Conservation (phyloP, 1,140 invertebrate species). For the Papilio polyxenes region DNA sequence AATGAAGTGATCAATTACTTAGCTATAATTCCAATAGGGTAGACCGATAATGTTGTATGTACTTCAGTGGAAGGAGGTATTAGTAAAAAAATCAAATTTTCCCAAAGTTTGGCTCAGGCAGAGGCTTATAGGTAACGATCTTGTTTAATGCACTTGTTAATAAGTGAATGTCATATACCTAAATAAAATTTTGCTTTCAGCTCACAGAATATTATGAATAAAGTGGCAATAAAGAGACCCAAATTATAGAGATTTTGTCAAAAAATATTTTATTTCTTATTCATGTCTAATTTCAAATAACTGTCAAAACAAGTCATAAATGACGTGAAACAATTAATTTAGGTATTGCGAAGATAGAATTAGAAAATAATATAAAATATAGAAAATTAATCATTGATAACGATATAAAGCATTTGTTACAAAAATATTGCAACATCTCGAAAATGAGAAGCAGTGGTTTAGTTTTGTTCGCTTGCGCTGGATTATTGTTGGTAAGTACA, state of each 20-base stretch:
- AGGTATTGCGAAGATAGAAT: constrained; percentile 1
- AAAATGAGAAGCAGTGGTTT: constrained; percentile 66
- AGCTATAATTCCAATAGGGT: no score
- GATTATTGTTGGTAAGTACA: constrained; percentile 65
- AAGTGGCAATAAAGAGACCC: not conserved
- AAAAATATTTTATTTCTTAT: constrained; percentile 7
- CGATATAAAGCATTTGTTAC: constrained; percentile 12
- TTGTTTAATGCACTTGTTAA: not conserved
- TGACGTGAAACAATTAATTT: constrained; percentile 28
- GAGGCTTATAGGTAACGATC: not conserved
- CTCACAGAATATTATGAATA: not conserved
- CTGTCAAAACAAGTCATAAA: constrained; percentile 29
- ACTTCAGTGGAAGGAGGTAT: no score
- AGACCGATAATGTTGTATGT: no score
- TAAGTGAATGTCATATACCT: not conserved
- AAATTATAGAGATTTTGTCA: not conserved
- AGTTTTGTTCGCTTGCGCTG: constrained; percentile 68
- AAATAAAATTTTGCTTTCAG: not conserved
- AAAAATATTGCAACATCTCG: constrained; percentile 32
- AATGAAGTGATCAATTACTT: no score
- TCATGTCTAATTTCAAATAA: constrained; percentile 33
- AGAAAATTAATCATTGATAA: constrained; percentile 30
- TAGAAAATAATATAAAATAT: constrained; percentile 38
- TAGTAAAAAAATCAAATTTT: no score
- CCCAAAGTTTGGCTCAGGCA: no score